Evolutionary conservation across 2,113 vertebrate genomes (phyloP), one percentile per base, ranked within the genome.

Genomic region (Sander vitreus): DNA sequence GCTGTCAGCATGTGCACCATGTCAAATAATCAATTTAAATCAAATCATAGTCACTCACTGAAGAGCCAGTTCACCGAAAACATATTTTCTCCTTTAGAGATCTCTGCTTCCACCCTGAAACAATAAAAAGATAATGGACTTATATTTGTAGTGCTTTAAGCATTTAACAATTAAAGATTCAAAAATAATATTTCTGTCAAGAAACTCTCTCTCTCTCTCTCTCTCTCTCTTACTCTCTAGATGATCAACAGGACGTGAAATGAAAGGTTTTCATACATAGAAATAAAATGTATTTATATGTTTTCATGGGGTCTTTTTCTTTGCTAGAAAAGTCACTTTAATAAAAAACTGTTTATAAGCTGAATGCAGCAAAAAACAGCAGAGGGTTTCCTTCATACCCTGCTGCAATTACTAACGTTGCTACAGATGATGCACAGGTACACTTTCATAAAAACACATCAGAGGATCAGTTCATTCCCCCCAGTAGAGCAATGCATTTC

Each of bases 401-500:
- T 5, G 30, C 53, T 14, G 47, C 19, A 65, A 53, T 70, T 33
- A 48, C 47, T 62, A 63, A 81, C 14, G 10, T 16, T 43, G 57
- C 30, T 67, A 48, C 21, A 30, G 15, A 47, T 33, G 67, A 76
- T 60, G 19, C 36, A 51, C 3, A 60, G 59, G 36, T 50, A 50
- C 67, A 80, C 62, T 14, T 68, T 64, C 47, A 59, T 36, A 33
- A 72, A 64, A 78, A 53, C 64, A 76, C 45, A 9, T n/a, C 13
- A 14, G 36, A 60, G 73, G 16, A 79, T 66, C 33, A 25, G 51
- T 55, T 76, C n/a, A 79, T 51, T 64, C 63, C 23, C 14, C 79
- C 55, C 76, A 11, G 43, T 0, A 71, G 59, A 87, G 68, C 47
- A 70, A 82, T 82, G 53, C 58, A 30, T 66, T 69, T 77, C 59